Evolutionary conservation across 2,888 invertebrate genomes (phyloP).

Genomic region (Pteria penguin): DNA sequence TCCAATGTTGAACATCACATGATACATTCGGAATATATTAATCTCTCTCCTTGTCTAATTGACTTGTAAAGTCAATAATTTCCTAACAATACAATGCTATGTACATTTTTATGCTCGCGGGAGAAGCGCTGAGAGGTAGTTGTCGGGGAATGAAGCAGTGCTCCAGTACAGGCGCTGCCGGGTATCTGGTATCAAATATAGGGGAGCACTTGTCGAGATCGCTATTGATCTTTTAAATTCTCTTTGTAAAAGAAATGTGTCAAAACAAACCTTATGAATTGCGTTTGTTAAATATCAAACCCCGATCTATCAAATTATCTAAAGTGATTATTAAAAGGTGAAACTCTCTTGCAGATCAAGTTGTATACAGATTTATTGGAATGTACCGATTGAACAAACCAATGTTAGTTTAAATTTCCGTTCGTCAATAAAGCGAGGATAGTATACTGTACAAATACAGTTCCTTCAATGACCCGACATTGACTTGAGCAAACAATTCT

Average conservation of each 20-base stretch:
- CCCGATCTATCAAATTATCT: not conserved
- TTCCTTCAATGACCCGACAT: no score
- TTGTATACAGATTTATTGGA: not conserved
- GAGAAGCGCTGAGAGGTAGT: conserved; percentile 6
- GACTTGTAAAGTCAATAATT: conserved; percentile 34
- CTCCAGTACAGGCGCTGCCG: not conserved
- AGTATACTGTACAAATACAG: no score
- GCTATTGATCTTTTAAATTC: not conserved
- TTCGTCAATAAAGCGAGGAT: not conserved
- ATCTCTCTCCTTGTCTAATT: conserved; percentile 25
- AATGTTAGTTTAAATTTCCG: not conserved
- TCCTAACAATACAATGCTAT: conserved; percentile 20
- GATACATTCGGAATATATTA: conserved; percentile 28
- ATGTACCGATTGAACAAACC: not conserved
- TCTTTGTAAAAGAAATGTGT: not conserved
- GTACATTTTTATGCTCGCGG: conserved; percentile 15
- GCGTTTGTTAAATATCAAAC: not conserved
- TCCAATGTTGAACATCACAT: conserved; percentile 26
- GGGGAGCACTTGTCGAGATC: not conserved
- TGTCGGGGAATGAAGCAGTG: conserved; percentile 1
- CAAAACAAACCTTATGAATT: not conserved
- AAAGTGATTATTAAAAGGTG: not conserved
- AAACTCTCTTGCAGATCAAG: not conserved
- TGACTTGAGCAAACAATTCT: no score
- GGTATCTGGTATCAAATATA: not conserved